Evolutionary conservation across 2,888 invertebrate genomes (phyloP).

Genomic region (Pseudanteris insignis): DNA sequence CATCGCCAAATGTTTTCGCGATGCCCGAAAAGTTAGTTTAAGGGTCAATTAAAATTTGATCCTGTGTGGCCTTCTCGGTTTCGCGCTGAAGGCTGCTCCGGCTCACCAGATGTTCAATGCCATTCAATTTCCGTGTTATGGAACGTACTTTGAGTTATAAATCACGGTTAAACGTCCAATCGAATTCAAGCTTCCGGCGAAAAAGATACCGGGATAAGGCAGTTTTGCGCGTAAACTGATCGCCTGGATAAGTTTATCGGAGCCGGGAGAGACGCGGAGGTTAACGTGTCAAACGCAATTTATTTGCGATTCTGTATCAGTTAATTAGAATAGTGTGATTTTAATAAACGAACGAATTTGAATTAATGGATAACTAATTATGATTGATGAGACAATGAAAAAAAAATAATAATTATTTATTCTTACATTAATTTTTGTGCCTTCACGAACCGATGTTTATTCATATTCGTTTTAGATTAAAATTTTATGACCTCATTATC

Average conservation of each 20-base stretch:
- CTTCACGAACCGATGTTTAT: too few relatives aligned
- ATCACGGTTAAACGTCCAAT: constrained; percentile 40
- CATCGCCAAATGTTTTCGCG: constrained; percentile 12
- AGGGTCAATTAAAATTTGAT: constrained; percentile 37
- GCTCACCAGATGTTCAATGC: constrained; percentile 35
- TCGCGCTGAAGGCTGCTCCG: constrained; percentile 21
- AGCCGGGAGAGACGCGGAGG: background rate
- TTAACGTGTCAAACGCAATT: constrained; percentile 1
- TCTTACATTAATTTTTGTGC: too few relatives aligned
- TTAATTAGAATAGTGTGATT: too few relatives aligned
- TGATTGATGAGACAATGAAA: too few relatives aligned
- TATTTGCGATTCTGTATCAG: background rate
- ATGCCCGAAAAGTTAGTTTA: constrained; percentile 25
- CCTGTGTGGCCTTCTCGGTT: constrained; percentile 8
- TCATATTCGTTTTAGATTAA: too few relatives aligned
- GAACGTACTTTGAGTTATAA: constrained; percentile 32
- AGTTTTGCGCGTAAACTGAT: constrained; percentile 23
- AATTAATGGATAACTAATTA: too few relatives aligned
- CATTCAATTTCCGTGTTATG: constrained; percentile 40
- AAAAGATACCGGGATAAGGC: constrained; percentile 38
- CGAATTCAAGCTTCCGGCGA: constrained; percentile 43
- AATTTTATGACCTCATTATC: too few relatives aligned
- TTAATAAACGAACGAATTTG: too few relatives aligned
- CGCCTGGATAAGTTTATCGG: constrained; percentile 24
- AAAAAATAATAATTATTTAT: too few relatives aligned